A percentile compares a stretch with the other conserved stretches of the same genome.
These are phyloP conservation scores for Esox masquinongy DNA, from an alignment of 2,797 vertebrate genomes.

Conservation along the genomic window DNA sequence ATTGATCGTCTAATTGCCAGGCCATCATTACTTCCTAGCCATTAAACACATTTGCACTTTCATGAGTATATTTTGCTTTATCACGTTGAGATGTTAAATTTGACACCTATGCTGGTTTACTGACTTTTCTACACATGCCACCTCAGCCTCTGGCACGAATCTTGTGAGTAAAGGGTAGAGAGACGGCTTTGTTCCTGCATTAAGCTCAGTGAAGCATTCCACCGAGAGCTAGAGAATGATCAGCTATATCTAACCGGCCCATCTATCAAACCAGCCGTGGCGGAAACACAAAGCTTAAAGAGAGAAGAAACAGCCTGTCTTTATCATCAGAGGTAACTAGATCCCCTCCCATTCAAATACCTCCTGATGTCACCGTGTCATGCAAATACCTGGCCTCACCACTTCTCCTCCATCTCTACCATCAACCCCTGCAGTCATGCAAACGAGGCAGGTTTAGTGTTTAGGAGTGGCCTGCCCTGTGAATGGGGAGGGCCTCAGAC, in stretches of 20 bases:
- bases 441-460: conserved; percentile 14
- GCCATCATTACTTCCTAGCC: background rate
- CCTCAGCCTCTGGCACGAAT: background rate
- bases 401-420: background rate
- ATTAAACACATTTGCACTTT: background rate
- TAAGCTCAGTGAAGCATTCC: background rate
- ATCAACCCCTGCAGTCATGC: conserved; percentile 16
- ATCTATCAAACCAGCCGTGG: background rate
- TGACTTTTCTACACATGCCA: background rate
- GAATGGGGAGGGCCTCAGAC: conserved; percentile 2
- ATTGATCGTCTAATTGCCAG: background rate
- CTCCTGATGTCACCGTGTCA: background rate
- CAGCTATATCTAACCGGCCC: background rate
- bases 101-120: no score
- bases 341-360: conserved; percentile 10
- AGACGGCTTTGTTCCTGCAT: background rate
- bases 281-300: background rate
- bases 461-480: background rate
- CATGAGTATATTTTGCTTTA: background rate
- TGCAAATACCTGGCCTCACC: conserved; percentile 17
- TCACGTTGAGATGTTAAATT: background rate
- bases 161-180: background rate
- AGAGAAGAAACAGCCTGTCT: background rate
- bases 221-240: background rate
- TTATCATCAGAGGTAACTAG: background rate